phyloP scores from a whole-genome alignment of 2,888 invertebrate species.

The Amphipyra tragopoginis region DNA sequence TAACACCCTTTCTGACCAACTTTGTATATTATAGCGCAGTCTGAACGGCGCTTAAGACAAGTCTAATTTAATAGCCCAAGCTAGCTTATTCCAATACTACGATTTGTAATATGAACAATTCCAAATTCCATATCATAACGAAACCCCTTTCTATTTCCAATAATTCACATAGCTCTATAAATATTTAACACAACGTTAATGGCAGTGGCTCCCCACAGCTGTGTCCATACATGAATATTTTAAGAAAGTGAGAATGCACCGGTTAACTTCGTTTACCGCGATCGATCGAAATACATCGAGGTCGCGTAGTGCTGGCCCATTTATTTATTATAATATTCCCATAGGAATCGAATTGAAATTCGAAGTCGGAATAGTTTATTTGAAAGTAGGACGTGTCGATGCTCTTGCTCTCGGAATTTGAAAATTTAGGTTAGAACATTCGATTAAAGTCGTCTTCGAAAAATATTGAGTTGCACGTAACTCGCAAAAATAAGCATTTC shows the following conservation, averaged over 20 bases:
- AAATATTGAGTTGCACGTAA: no score
- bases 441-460: no score
- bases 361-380: background rate
- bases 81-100: background rate
- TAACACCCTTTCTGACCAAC: no score
- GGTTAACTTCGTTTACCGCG: conserved; percentile 19
- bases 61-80: no score
- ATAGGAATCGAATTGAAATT: conserved; percentile 1
- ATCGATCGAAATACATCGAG: conserved; percentile 23
- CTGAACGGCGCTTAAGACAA: no score
- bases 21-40: no score
- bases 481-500: no score
- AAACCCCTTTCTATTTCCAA: conserved; percentile 18
- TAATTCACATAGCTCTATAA: conserved; percentile 43
- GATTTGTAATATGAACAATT: background rate
- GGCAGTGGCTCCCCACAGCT: conserved; percentile 42
- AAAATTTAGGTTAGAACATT: no score
- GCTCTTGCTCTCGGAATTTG: no score
- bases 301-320: conserved; percentile 3
- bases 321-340: conserved; percentile 1
- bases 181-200: conserved; percentile 46
- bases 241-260: conserved; percentile 58
- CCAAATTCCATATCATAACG: background rate
- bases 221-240: conserved; percentile 57
- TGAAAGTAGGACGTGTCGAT: background rate